Conservation (phyloP, 2,113 vertebrate genomes). For the Fregata magnificens region DNA sequence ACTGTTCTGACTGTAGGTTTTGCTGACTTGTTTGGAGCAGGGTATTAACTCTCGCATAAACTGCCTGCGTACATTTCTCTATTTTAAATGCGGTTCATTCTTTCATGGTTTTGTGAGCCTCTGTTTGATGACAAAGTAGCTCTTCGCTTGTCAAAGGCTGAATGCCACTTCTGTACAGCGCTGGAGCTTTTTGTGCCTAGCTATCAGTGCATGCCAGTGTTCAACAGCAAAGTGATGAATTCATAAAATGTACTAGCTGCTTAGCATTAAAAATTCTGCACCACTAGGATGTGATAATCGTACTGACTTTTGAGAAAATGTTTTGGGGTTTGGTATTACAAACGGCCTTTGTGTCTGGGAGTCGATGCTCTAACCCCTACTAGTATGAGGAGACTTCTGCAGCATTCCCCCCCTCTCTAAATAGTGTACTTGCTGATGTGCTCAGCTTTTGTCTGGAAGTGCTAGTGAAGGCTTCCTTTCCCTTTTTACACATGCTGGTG, state of each 20-base stretch:
- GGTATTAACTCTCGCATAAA: slow-evolving; percentile 41
- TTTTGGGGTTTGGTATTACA: slow-evolving; percentile 32
- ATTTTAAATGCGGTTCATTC: slow-evolving; percentile 52
- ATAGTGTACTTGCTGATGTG: background rate
- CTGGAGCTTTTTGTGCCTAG: slow-evolving; percentile 57
- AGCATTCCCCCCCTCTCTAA: background rate
- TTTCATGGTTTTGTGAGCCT: slow-evolving; percentile 61
- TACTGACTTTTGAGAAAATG: slow-evolving; percentile 4
- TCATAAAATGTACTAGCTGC: slow-evolving; percentile 53
- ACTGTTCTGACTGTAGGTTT: background rate
- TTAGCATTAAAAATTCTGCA: slow-evolving; percentile 50
- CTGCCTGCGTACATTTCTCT: slow-evolving; percentile 11
- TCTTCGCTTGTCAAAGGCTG: slow-evolving; percentile 61
- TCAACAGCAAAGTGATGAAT: slow-evolving; percentile 65
- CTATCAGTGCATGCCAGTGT: slow-evolving; percentile 66
- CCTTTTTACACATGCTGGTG: background rate
- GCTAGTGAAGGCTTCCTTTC: background rate
- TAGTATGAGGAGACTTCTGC: background rate
- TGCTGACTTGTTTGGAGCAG: slow-evolving; percentile 35
- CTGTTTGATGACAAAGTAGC: slow-evolving; percentile 65
- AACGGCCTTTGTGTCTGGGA: background rate
- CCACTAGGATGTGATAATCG: slow-evolving; percentile 13
- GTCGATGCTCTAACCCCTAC: background rate
- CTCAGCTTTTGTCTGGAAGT: background rate
- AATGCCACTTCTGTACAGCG: slow-evolving; percentile 62